Evolutionary conservation across 23 tunicate genomes (phyloP).

Genomic region (Phallusia fumigata): DNA sequence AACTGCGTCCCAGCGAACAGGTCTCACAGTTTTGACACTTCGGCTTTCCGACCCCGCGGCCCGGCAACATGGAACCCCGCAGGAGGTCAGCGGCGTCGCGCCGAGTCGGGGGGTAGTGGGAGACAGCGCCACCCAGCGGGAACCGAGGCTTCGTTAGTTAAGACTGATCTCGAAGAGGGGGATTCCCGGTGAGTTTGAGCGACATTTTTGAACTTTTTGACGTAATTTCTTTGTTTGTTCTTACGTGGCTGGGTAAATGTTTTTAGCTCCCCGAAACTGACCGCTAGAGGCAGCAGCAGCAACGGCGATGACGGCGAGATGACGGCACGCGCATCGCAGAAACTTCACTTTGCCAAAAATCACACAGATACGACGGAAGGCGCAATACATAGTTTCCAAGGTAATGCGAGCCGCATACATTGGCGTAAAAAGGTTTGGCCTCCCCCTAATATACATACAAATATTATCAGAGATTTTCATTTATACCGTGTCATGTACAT

Average conservation of each 20-base stretch:
- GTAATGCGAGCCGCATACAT: neutral
- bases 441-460: no score
- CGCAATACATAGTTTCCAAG: conserved; percentile 80
- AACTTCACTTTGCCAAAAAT: conserved; percentile 59
- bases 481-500: no score
- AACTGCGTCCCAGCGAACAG: neutral
- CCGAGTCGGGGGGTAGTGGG: neutral
- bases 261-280: neutral
- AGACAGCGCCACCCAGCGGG: conserved; percentile 14
- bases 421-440: no score
- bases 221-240: neutral
- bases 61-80: neutral
- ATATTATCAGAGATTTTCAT: no score
- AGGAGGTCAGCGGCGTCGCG: neutral
- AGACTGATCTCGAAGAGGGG: neutral
- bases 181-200: neutral
- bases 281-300: neutral
- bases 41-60: neutral
- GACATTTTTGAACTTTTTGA: neutral
- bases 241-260: neutral
- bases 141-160: neutral
- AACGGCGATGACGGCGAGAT: neutral
- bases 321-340: conserved; percentile 7
- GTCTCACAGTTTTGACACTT: conserved; percentile 6
- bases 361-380: conserved; percentile 78